Evolutionary conservation across 2,113 vertebrate species (phyloP), one percentile per base, ranked within the genome.

Genomic region (Chionis minor): DNA sequence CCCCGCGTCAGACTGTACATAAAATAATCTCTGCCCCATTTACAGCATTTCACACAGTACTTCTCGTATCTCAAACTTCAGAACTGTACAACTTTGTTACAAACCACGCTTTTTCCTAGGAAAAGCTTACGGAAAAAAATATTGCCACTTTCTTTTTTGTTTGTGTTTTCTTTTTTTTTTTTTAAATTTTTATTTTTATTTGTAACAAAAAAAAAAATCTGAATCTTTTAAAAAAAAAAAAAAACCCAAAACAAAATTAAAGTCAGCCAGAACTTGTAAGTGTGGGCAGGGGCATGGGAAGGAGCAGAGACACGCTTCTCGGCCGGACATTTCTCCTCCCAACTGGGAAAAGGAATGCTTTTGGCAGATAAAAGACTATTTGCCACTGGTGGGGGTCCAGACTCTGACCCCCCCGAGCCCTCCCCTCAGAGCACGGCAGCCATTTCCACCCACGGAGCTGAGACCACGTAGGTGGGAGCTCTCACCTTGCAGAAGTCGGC

Each of bases 61-160:
- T 97, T 97, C 95, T 96, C 74, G 82, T 97, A 97, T 97, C 95
- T 93, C 97, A 97, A 96, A 97, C 97, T 97, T 94, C 97, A 94
- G 92, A 96, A 98, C 98, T 99, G 98, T 99, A 99, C 98, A 99
- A 97, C 98, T 98, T 98, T 96, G 96, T 98, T 98, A 98, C 98
- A 98, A 99, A 98, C 98, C 98, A 98, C 95, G 98, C 98, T 96
- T 97, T 98, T 98, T 97, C 97, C 97, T 96, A 98, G 96, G 96
- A 97, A 97, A 97, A 96, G 94, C 96, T 96, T 91, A 91, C 85
- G 0, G 94, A 95, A 97, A 97, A 97, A 97, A 97, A 98, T 98
- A 97, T 98, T 98, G 97, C 97, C 97, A 97, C 97, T 97, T 97
- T 93, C 38, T 88, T 94, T 80, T 82, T 78, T 71, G 22, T 61